Base-by-base conservation (phyloP, 1,140 invertebrate genomes). In the Lepidurus packardi region DNA sequence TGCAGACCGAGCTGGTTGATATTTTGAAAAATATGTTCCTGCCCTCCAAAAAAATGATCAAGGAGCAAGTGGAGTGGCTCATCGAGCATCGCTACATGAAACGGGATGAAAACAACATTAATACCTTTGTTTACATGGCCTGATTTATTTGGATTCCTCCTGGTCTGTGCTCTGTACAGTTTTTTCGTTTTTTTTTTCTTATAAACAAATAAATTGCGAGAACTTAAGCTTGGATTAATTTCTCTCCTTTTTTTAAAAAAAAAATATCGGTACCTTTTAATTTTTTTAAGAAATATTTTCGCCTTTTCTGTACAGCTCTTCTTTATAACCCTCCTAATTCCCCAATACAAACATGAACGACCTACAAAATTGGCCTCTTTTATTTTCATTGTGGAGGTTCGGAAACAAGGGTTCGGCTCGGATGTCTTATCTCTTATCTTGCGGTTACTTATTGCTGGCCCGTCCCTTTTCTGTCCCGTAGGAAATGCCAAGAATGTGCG, bases 11-110 rank as follows among this genome's bases (percentile, higher is more conserved):
- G 89, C 88, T 99, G 53, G 93, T 99, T 8, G 97, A 99, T 87
- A 98, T 99, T 85, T 87, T 99, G 76, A 98, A 98, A 86, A 98
- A 99, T 85, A 98, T 98, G 96, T 99, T 99, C 88, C 86, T 98
- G 81, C 98, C 98, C 43, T 97, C 95, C 80, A 98, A 98, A 87
- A 98, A 98, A 87, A 94, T 99, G 91, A 98, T 99, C 81, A 99
- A 99, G 87, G 97, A 99, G 87, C 97, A 99, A 87, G 91, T 99
- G 44, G 97, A 99, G 86, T 99, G 97, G 97, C 89, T 99, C 10
- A 99, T 99, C 81, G 97, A 99, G 87, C 94, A 98, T 84, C 98
- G 98, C 85, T 99, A 98, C 85, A 98, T 99, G 91, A 88, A 90
- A 79, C 89, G 98, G 80, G 96, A 98, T 85, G 96, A 98, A 82